These are phyloP conservation scores for Oriolus oriolus DNA, from an alignment of 2,113 vertebrate species.

Conservation along the genomic window DNA sequence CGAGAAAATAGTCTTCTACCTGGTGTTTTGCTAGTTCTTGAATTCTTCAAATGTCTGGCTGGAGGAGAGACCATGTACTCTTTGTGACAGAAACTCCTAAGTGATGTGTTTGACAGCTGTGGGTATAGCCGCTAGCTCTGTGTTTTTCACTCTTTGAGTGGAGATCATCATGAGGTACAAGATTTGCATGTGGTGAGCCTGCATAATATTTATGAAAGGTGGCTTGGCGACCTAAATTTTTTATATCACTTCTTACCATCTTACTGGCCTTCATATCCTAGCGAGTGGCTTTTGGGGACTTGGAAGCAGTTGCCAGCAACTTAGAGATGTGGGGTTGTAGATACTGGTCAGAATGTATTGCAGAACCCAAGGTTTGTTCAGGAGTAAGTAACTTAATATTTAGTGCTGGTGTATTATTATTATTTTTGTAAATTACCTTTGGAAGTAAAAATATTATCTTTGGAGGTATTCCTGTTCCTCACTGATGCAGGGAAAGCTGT, in stretches of 20 bases:
- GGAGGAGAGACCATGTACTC: neutral
- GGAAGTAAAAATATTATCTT: neutral
- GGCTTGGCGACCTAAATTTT: neutral
- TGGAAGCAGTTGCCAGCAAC: neutral
- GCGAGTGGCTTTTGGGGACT: neutral
- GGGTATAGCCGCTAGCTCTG: neutral
- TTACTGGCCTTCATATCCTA: neutral
- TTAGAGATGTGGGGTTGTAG: neutral
- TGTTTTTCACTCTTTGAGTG: neutral
- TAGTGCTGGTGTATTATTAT: neutral
- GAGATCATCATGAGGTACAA: neutral
- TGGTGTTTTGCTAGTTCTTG: neutral
- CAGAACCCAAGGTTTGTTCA: neutral
- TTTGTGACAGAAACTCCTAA: neutral
- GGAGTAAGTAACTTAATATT: neutral
- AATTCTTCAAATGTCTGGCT: neutral
- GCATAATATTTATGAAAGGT: neutral
- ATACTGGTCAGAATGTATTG: neutral
- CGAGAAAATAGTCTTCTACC: neutral
- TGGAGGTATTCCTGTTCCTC: neutral
- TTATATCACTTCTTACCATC: neutral
- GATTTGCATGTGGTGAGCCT: neutral
- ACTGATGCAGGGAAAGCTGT: neutral
- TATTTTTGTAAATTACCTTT: neutral
- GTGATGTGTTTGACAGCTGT: neutral